phyloP scores from a whole-genome alignment of 2,113 vertebrate genomes.

The Lathamus discolor region DNA sequence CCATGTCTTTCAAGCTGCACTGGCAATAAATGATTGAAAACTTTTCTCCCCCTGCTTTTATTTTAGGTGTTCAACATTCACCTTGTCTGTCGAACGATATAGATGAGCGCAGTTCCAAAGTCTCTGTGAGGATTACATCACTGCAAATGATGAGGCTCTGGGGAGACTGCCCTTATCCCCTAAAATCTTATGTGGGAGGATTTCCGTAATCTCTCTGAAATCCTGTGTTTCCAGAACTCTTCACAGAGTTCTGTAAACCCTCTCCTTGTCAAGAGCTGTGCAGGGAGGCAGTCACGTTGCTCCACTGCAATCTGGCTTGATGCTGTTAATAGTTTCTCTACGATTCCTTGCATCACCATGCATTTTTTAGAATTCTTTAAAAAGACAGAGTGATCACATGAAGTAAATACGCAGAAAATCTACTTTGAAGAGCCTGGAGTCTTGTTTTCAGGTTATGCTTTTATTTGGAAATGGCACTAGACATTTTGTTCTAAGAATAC shows the following conservation, averaged over 20 bases:
- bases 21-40: background rate
- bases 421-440: background rate
- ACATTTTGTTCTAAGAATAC: background rate
- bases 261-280: background rate
- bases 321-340: background rate
- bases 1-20: background rate
- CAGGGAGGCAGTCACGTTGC: background rate
- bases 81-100: background rate
- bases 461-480: background rate
- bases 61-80: background rate
- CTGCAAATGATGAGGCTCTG: background rate
- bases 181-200: conserved; percentile 39
- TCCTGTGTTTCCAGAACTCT: conserved; percentile 43
- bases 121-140: conserved; percentile 8
- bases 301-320: background rate
- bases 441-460: background rate
- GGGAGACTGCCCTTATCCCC: background rate
- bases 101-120: background rate
- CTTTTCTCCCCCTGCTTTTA: background rate
- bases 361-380: background rate
- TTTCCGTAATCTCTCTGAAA: conserved; percentile 52
- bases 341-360: background rate
- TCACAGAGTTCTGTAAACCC: background rate
- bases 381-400: background rate
- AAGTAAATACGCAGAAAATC: background rate